A percentile compares a stretch with the other conserved stretches of the same genome.
phyloP scores from a whole-genome alignment of 2,113 vertebrate species.

The Calonectris borealis region DNA sequence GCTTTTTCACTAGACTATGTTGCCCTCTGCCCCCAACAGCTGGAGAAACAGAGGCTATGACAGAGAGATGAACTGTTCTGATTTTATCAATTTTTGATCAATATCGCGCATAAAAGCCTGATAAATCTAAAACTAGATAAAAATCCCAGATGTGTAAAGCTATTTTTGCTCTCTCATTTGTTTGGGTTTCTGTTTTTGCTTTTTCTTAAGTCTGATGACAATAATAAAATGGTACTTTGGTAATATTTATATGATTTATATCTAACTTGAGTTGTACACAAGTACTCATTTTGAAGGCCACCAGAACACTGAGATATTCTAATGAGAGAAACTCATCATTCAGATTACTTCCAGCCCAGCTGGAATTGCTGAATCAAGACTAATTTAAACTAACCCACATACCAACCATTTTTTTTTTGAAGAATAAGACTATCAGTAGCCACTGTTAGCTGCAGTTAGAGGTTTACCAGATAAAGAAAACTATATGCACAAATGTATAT shows the following conservation, averaged over 20 bases:
- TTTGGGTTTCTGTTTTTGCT: not conserved
- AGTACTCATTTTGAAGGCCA: not conserved
- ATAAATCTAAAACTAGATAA: not conserved
- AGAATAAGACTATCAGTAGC: not conserved
- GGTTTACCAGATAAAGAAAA: not conserved
- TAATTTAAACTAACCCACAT: not conserved
- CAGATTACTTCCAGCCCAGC: not conserved
- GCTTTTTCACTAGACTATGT: not conserved
- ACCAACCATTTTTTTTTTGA: not conserved
- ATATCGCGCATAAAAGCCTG: not conserved
- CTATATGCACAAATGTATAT: not conserved
- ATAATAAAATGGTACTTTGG: not conserved
- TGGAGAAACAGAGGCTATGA: not conserved
- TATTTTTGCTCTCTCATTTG: not conserved
- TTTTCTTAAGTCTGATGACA: not conserved
- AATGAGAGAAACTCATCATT: not conserved
- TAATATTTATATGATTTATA: not conserved
- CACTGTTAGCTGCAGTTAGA: not conserved
- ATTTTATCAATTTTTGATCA: not conserved
- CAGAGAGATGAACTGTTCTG: not conserved
- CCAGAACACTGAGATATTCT: not conserved
- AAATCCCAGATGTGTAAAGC: not conserved
- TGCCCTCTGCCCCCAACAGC: not conserved
- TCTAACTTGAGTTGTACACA: not conserved
- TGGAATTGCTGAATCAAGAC: not conserved